Evolutionary conservation across 2,888 invertebrate species (phyloP), one percentile per base, ranked within the genome.

Genomic region (Hydropsyche betteni): DNA sequence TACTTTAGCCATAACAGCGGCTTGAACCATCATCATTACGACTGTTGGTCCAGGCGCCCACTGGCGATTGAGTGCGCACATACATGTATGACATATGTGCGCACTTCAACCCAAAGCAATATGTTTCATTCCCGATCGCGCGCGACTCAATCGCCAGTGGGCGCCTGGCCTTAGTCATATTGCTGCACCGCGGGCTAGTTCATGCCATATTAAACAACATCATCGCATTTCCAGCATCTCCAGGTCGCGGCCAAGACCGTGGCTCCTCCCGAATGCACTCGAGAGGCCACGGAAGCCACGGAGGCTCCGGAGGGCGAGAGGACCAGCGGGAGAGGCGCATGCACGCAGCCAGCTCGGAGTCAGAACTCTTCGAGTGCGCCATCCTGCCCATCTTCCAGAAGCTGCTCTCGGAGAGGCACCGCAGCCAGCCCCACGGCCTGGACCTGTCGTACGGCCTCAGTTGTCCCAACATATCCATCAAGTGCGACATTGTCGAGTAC

Each of bases 401-500:
- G 84, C 88, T 95, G n/a, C 88, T 95, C 70, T 94, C 94, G 3
- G 95, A 95, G 82, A 88, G 95, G 79, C 94, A 94, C 81, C 89
- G 91, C 80, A 89, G 91, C 80, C 91, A 90, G 80, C 90, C 90
- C 5, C 90, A 91, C 73, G 88, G 90, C 74, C 88, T 91, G 24
- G 91, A 92, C 83, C 89, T 92, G 51, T 90, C 90, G 44, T 92
- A 91, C 80, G 94, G 95, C 75, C 92, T 95, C 81, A 96, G 96
- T 82, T 96, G 96, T 84, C 96, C 96, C 38, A 96, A 96, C 88
- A 96, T 96, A 87, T 95, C 96, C 78, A 96, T 97, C 81, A 96
- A 96, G 87, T 96, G 96, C 89, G 96, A 96, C 88, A 96, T 97
- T 82, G 96, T 96, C 81, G 96, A 96, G 83, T 96, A 97, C 86